These are phyloP conservation scores for Xiphias gladius DNA, from an alignment of 2,113 vertebrate genomes.

Conservation along the genomic window DNA sequence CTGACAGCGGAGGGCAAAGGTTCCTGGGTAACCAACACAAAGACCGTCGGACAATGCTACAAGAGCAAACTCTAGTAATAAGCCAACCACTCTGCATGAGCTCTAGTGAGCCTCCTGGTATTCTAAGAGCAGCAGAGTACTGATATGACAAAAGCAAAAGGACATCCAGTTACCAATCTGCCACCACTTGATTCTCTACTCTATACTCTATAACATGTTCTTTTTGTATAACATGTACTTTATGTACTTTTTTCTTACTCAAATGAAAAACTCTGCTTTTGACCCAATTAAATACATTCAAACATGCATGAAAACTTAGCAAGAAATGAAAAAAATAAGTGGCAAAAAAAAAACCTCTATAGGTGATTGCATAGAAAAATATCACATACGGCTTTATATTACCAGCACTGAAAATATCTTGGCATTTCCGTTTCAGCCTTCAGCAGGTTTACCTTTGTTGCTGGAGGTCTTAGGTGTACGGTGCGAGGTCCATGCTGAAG, in stretches of 20 bases:
- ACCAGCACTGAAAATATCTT: not conserved
- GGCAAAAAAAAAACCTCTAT: not conserved
- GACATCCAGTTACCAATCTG: not conserved
- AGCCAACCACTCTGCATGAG: constrained; percentile 53
- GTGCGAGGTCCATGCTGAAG: constrained; percentile 94
- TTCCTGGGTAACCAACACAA: constrained; percentile 83
- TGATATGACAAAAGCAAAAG: constrained; percentile 32
- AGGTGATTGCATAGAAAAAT: not conserved
- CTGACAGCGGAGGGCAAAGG: constrained; percentile 85
- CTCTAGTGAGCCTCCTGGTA: constrained; percentile 42
- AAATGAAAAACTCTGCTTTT: not conserved
- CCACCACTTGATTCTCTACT: not conserved
- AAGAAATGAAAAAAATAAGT: not conserved
- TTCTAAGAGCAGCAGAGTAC: constrained; percentile 44
- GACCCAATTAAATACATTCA: not conserved
- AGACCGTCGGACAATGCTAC: constrained; percentile 81
- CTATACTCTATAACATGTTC: not conserved
- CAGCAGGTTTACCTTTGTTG: constrained; percentile 87
- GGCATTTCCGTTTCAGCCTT: not conserved
- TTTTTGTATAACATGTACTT: no score
- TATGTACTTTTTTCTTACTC: not conserved
- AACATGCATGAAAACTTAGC: not conserved
- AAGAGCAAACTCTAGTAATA: constrained; percentile 72
- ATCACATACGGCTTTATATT: not conserved
- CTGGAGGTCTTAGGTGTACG: constrained; percentile 93